phyloP scores from a whole-genome alignment of 2,113 vertebrate species.

The Daphoenositta chrysoptera region DNA sequence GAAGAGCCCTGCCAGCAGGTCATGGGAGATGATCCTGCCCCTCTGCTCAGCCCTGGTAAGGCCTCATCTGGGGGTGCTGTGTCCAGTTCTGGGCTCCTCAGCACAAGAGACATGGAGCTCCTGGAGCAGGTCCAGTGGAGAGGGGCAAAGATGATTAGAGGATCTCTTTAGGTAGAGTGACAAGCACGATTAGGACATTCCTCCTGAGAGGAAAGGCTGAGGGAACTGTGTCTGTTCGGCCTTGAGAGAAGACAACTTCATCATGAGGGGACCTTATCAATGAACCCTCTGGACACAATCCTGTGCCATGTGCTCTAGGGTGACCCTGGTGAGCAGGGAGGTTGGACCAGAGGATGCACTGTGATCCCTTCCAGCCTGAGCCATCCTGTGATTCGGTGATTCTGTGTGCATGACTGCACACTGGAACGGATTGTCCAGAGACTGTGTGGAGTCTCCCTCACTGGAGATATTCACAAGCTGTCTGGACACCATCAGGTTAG shows the following conservation, averaged over 20 bases:
- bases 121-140: neutral
- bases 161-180: neutral
- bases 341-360: neutral
- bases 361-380: neutral
- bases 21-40: neutral
- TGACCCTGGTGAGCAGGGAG: neutral
- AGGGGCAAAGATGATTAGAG: neutral
- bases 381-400: accelerated
- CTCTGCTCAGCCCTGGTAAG: neutral
- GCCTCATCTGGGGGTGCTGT: neutral
- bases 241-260: neutral
- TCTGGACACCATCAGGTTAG: neutral
- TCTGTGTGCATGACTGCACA: neutral
- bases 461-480: neutral
- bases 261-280: neutral
- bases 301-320: neutral
- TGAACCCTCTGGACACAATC: neutral
- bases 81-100: neutral
- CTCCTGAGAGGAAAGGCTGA: neutral
- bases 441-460: neutral
- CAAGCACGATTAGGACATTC: neutral
- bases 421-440: too few species aligned
- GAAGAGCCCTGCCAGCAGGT: neutral
- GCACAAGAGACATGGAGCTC: neutral
- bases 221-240: neutral